A percentile compares a stretch with the other conserved stretches of the same genome.
Evolutionary conservation across 2,888 invertebrate species (phyloP).

Genomic region (Bhutanitis thaidina): DNA sequence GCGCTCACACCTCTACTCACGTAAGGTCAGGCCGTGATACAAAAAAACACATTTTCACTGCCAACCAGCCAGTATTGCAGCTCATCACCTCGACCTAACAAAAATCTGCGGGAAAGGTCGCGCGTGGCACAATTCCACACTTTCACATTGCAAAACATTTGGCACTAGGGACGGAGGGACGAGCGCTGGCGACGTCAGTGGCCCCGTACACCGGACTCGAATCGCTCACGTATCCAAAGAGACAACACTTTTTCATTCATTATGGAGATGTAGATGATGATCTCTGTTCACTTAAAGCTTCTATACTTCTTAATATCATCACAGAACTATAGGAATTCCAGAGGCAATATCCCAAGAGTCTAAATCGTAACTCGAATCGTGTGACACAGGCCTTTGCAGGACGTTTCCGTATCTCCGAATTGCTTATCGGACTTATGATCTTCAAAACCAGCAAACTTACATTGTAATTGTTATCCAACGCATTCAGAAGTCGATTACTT

Average conservation of each 20-base stretch:
- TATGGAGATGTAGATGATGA: slow-evolving; percentile 43
- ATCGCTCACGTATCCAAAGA: slow-evolving; percentile 64
- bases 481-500: slow-evolving; percentile 97
- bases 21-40: slow-evolving; percentile 50
- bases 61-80: slow-evolving; percentile 36
- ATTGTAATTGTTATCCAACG: slow-evolving; percentile 98
- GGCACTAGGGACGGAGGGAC: slow-evolving; percentile 71
- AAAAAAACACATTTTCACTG: slow-evolving; percentile 49
- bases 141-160: slow-evolving; percentile 80
- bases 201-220: slow-evolving; percentile 60
- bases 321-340: slow-evolving; percentile 40
- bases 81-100: slow-evolving; percentile 35
- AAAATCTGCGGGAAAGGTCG: slow-evolving; percentile 68
- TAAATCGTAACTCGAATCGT: slow-evolving; percentile 70
- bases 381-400: slow-evolving; percentile 76
- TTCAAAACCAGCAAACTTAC: slow-evolving; percentile 86
- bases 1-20: slow-evolving; percentile 48
- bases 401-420: slow-evolving; percentile 69
- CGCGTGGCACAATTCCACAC: slow-evolving; percentile 77
- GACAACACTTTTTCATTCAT: slow-evolving; percentile 54
- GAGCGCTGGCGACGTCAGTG: slow-evolving; percentile 74
- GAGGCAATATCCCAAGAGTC: slow-evolving; percentile 61
- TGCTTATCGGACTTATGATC: slow-evolving; percentile 60
- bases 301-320: slow-evolving; percentile 40
- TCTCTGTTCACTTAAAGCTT: slow-evolving; percentile 37